These are phyloP conservation scores for Euura lappo DNA, from an alignment of 1,140 invertebrate species.

Conservation along the genomic window DNA sequence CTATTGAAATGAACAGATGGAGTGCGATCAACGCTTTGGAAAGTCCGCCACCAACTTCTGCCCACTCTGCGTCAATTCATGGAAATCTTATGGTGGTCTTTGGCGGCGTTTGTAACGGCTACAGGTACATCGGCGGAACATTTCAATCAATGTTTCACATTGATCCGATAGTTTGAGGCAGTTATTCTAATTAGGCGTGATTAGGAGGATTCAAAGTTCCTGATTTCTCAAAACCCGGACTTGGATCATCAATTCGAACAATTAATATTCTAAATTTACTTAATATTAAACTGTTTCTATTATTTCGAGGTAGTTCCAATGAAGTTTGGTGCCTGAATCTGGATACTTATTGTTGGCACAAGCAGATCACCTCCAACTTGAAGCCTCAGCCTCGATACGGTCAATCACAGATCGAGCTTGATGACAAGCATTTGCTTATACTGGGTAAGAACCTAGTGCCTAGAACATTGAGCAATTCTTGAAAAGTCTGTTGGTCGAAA, in stretches of 20 bases:
- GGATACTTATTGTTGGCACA: slow-evolving; percentile 76
- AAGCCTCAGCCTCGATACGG: slow-evolving; percentile 87
- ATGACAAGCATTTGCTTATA: slow-evolving; percentile 74
- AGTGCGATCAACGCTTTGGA: slow-evolving; percentile 69
- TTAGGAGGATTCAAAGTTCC: slow-evolving; percentile 9
- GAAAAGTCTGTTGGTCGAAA: not conserved
- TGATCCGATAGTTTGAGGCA: too few species aligned
- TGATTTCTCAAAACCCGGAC: slow-evolving; percentile 12
- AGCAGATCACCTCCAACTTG: slow-evolving; percentile 70
- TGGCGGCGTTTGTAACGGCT: slow-evolving; percentile 70
- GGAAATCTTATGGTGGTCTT: slow-evolving; percentile 90
- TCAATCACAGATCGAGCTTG: slow-evolving; percentile 82
- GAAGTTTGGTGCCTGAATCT: slow-evolving; percentile 91
- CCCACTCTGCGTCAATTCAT: slow-evolving; percentile 92
- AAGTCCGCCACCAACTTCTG: slow-evolving; percentile 81
- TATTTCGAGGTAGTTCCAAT: slow-evolving; percentile 69
- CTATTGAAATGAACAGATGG: slow-evolving; percentile 86
- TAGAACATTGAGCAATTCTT: not conserved
- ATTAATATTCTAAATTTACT: not conserved
- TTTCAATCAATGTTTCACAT: too few species aligned
- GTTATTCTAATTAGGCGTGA: not conserved
- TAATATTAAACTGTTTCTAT: slow-evolving; percentile 15
- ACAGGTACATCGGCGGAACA: slow-evolving; percentile 35
- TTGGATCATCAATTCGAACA: not conserved
- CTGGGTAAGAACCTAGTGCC: slow-evolving; percentile 64